Conservation (phyloP, 2,113 vertebrate genomes). For the Microtus richardsoni region DNA sequence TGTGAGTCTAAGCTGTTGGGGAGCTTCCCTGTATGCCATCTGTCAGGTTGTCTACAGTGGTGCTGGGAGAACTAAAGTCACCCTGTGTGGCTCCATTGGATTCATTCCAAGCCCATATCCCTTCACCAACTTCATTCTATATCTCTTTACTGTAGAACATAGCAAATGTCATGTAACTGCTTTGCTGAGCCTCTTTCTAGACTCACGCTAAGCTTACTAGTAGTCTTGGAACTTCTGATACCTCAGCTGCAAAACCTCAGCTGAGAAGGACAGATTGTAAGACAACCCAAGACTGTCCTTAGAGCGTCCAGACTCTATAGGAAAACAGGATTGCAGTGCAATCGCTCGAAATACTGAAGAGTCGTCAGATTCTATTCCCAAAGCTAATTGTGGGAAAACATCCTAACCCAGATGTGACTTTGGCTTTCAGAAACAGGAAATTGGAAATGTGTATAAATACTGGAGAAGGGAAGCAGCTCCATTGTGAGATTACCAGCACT, state of each 20-base stretch:
- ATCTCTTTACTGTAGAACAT: background rate
- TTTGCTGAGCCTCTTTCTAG: background rate
- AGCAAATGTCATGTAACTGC: background rate
- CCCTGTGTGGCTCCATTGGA: background rate
- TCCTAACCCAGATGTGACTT: background rate
- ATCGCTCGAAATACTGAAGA: background rate
- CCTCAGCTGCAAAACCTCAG: background rate
- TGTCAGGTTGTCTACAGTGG: background rate
- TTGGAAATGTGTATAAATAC: background rate
- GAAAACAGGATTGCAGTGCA: background rate
- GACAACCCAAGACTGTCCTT: background rate
- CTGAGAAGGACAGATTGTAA: background rate
- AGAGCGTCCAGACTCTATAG: background rate
- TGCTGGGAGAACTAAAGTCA: background rate
- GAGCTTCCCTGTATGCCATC: too few species aligned
- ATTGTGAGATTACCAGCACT: background rate
- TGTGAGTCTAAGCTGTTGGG: background rate
- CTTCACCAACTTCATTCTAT: background rate
- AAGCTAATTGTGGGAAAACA: background rate
- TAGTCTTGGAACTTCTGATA: background rate
- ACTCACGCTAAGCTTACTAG: background rate
- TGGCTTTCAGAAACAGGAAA: slow-evolving; percentile 1
- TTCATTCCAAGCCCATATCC: background rate
- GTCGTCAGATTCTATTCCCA: background rate
- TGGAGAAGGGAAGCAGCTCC: background rate